These are phyloP conservation scores for Platycheirus rosarum DNA, from an alignment of 2,888 invertebrate species.

Conservation along the genomic window DNA sequence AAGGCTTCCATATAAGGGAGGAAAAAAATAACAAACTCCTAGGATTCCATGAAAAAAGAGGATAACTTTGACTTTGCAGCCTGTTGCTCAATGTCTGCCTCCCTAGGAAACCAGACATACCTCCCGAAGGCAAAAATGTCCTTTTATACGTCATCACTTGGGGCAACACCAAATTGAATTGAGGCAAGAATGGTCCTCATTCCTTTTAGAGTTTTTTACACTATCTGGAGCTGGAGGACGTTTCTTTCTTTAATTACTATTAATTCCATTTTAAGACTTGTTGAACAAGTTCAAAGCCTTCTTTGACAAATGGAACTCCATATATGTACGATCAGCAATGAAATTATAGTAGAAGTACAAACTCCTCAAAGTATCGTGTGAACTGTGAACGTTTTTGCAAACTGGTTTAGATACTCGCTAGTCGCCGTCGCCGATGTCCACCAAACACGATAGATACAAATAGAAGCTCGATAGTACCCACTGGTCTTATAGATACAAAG, in stretches of 20 bases:
- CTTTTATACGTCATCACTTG: conserved; percentile 65
- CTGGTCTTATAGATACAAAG: conserved; percentile 18
- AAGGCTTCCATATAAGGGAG: conserved; percentile 35
- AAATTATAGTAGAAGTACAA: conserved; percentile 10
- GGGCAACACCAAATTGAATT: conserved; percentile 47
- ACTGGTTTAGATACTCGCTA: conserved; percentile 18
- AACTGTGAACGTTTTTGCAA: conserved; percentile 29
- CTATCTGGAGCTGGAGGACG: conserved; percentile 36
- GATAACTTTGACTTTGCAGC: conserved; percentile 10
- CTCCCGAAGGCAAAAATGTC: conserved; percentile 42
- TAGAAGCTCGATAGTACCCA: conserved; percentile 56
- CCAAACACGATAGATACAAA: conserved; percentile 49
- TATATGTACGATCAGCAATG: conserved; percentile 10
- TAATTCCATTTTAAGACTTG: conserved; percentile 58
- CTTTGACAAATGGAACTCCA: conserved; percentile 38
- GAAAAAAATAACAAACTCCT: neutral
- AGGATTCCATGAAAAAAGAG: conserved; percentile 12
- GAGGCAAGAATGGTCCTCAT: neutral
- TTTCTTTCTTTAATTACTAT: conserved; percentile 4
- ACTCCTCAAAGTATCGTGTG: conserved; percentile 16
- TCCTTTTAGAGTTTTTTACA: conserved; percentile 45
- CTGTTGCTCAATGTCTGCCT: conserved; percentile 55
- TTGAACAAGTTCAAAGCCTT: conserved; percentile 72
- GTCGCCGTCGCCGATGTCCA: neutral
- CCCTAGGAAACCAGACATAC: conserved; percentile 17